phyloP scores from a whole-genome alignment of 2,113 vertebrate genomes.

The Cochlearius cochlearius region DNA sequence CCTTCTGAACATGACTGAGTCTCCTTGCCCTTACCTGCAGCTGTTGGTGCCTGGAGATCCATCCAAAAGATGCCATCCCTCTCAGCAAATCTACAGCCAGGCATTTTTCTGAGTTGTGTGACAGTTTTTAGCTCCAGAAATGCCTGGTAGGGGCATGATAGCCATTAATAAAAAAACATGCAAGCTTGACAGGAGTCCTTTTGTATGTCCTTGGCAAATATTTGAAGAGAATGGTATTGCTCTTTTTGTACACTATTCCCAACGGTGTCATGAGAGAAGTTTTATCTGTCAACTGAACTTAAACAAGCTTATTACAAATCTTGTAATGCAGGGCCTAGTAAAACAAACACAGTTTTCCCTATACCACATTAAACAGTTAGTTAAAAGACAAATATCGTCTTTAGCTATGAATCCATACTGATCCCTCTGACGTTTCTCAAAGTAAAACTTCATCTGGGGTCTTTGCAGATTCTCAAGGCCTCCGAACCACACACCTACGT shows the following conservation, averaged over 20 bases:
- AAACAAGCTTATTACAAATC: not conserved
- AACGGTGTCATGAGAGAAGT: not conserved
- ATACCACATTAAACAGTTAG: not conserved
- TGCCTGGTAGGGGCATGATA: not conserved
- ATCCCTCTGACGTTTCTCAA: not conserved
- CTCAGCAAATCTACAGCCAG: not conserved
- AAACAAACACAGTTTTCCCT: not conserved
- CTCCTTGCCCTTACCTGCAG: not conserved
- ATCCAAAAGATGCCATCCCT: not conserved
- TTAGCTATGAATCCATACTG: not conserved
- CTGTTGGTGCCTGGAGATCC: not conserved
- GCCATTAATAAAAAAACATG: not conserved
- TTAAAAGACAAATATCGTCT: not conserved
- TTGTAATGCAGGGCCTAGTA: not conserved
- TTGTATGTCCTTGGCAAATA: not conserved
- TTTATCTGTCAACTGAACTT: not conserved
- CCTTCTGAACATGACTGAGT: not conserved
- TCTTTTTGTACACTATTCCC: not conserved
- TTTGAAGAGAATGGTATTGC: not conserved
- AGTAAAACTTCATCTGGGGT: not conserved
- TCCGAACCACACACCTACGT: not conserved
- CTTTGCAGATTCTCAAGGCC: not conserved
- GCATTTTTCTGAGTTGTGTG: not conserved
- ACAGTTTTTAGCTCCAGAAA: not conserved
- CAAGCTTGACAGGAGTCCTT: not conserved